phyloP scores from a whole-genome alignment of 2,797 vertebrate species.

The Enteromius afrohamiltoni region DNA sequence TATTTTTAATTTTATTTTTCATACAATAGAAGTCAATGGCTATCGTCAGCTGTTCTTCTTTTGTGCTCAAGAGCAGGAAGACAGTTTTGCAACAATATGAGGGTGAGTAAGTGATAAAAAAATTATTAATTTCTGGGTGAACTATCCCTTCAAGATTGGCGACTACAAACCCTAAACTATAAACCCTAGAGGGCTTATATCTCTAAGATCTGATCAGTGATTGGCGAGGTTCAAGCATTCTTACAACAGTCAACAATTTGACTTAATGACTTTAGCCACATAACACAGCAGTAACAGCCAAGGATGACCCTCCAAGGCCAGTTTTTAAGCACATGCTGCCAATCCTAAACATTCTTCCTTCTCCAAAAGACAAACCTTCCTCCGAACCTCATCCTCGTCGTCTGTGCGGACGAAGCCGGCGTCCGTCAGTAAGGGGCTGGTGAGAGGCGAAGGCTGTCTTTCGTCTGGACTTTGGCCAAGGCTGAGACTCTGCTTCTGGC shows the following conservation, averaged over 20 bases:
- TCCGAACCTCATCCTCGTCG: constrained; percentile 92
- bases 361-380: constrained; percentile 81
- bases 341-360: background rate
- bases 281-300: background rate
- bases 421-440: constrained; percentile 91
- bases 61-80: background rate
- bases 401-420: constrained; percentile 86
- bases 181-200: background rate
- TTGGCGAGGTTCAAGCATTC: background rate
- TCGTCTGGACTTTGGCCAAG: constrained; percentile 56
- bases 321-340: background rate
- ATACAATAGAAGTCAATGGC: background rate
- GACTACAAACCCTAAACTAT: background rate
- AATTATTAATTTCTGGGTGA: background rate
- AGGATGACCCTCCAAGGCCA: too few species aligned
- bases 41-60: background rate
- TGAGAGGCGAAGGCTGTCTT: constrained; percentile 86
- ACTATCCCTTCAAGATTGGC: background rate
- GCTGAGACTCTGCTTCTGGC: constrained; percentile 60
- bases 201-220: background rate
- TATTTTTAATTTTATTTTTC: too few species aligned
- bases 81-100: background rate
- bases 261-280: background rate
- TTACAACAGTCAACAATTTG: background rate
- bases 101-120: background rate